Percentiles rank a stretch among this genome's conserved stretches.
These are phyloP conservation scores for Aix galericulata DNA, from an alignment of 2,113 vertebrate genomes.

Conservation along the genomic window DNA sequence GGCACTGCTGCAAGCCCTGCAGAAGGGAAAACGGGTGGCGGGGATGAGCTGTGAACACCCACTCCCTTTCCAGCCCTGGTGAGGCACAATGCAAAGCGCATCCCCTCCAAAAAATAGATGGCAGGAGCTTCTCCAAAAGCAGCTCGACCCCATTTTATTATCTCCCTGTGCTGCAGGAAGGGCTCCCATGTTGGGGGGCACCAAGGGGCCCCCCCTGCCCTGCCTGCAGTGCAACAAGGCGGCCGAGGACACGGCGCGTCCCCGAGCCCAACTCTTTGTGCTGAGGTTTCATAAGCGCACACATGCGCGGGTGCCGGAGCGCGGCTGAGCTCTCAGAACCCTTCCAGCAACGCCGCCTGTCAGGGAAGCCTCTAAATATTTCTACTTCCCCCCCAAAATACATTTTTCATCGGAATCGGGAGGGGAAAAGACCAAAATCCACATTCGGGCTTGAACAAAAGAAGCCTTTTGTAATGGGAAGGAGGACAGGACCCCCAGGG, in stretches of 20 bases:
- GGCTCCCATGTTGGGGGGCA: rapidly evolving
- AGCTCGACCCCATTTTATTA: not conserved
- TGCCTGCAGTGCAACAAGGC: rapidly evolving
- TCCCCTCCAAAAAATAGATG: not conserved
- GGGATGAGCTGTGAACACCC: not conserved
- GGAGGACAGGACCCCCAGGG: not conserved
- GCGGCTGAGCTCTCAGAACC: not conserved
- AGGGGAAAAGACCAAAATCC: not conserved
- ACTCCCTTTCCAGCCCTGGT: not conserved
- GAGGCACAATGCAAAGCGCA: rapidly evolving
- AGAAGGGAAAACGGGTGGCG: not conserved
- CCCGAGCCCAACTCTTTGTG: not conserved
- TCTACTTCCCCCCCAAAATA: not conserved
- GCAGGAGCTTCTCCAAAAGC: not conserved
- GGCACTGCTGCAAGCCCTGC: not conserved
- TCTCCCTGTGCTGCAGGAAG: not conserved
- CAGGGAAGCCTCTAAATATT: constrained; percentile 8
- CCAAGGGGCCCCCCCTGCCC: not conserved
- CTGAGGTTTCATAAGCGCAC: not conserved
- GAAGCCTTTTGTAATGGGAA: rapidly evolving
- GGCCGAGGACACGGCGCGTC: rapidly evolving
- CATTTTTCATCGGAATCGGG: not conserved
- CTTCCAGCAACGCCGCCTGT: not conserved
- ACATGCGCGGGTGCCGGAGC: not conserved
- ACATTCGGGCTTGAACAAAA: not conserved